Conservation (phyloP, 2,888 invertebrate species). For the Drosophila setosimentum region DNA sequence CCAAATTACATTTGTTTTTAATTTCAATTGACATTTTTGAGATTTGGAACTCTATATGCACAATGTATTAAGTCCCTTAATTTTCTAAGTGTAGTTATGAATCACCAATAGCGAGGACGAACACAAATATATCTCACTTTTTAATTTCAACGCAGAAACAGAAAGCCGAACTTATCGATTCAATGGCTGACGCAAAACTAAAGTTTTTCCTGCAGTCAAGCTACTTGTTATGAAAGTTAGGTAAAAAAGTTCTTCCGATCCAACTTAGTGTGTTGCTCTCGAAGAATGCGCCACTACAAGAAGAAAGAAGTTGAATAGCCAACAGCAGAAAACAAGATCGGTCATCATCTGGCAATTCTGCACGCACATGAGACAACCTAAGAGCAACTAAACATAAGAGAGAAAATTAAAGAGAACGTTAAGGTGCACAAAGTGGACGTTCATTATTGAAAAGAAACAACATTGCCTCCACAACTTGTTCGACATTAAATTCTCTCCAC, state of each 20-base stretch:
- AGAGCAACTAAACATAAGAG: constrained; percentile 33
- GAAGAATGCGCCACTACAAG: constrained; percentile 18
- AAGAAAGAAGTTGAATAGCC: constrained; percentile 40
- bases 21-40: background rate
- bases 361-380: constrained; percentile 6
- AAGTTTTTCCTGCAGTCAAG: constrained; percentile 60
- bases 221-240: constrained; percentile 77
- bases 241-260: constrained; percentile 72
- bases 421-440: constrained; percentile 28
- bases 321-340: constrained; percentile 27
- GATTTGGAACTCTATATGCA: background rate
- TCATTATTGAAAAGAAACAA: constrained; percentile 58
- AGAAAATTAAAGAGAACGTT: constrained; percentile 26
- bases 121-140: constrained; percentile 48
- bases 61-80: constrained; percentile 4
- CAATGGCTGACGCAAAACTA: constrained; percentile 74
- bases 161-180: constrained; percentile 66
- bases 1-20: background rate
- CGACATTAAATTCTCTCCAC: constrained; percentile 50
- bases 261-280: constrained; percentile 33
- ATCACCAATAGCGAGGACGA: constrained; percentile 13
- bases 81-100: constrained; percentile 1
- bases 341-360: constrained; percentile 37
- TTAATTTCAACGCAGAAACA: constrained; percentile 15
- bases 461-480: constrained; percentile 17